Percentiles rank a stretch among this genome's conserved stretches.
phyloP scores from a whole-genome alignment of 2,888 invertebrate species.

The Chydorus sphaericus region DNA sequence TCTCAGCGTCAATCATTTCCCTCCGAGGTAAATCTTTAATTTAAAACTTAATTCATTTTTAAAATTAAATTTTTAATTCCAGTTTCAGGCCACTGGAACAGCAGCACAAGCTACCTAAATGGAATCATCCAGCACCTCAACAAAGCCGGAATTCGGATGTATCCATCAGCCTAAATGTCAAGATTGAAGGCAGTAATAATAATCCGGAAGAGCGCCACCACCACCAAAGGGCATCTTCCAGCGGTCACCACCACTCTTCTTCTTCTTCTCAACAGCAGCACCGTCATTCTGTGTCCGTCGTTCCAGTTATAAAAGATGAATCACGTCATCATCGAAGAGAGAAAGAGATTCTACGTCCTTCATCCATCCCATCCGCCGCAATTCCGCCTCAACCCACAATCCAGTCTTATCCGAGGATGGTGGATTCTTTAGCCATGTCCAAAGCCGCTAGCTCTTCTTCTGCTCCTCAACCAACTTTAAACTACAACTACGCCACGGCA shows the following conservation, averaged over 20 bases:
- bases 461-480: not conserved
- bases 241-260: not conserved
- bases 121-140: not conserved
- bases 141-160: too few species aligned
- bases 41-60: too few species aligned
- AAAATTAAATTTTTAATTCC: too few species aligned
- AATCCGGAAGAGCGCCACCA: not conserved
- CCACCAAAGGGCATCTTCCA: not conserved
- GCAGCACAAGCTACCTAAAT: not conserved
- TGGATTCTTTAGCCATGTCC: not conserved
- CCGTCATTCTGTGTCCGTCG: constrained; percentile 7
- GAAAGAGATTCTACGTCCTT: not conserved
- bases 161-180: constrained; percentile 11
- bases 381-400: not conserved
- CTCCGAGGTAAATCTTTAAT: too few species aligned
- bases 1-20: not conserved
- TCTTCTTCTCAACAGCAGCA: not conserved
- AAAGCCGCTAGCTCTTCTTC: not conserved
- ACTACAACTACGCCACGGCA: not conserved
- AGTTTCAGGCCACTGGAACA: too few species aligned
- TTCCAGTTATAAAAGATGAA: constrained; percentile 9
- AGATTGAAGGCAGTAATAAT: constrained; percentile 2
- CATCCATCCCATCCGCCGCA: not conserved
- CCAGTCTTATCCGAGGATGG: constrained; percentile 2
- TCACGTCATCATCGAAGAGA: constrained; percentile 1